phyloP scores from a whole-genome alignment of 2,797 vertebrate species.

The Pyrocephalus nanus region DNA sequence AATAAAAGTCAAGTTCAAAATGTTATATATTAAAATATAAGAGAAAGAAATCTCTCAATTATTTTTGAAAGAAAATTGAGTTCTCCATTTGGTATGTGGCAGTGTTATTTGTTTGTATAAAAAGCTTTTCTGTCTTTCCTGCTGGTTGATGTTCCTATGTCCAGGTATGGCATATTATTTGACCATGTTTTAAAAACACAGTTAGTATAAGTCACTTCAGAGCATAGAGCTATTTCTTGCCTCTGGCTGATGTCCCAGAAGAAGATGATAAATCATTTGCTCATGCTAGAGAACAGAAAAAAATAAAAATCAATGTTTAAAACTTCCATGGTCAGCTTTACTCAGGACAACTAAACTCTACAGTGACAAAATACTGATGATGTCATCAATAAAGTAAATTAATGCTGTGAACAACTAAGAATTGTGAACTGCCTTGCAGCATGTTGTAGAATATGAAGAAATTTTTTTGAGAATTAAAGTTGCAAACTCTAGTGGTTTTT shows the following conservation, averaged over 20 bases:
- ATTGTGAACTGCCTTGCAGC: background rate
- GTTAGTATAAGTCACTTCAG: background rate
- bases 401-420: background rate
- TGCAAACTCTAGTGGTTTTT: background rate
- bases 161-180: background rate
- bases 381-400: slow-evolving; percentile 24
- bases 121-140: background rate
- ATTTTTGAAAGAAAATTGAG: background rate
- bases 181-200: background rate
- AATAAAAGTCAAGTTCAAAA: background rate
- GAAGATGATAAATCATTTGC: slow-evolving; percentile 16
- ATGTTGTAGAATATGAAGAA: background rate
- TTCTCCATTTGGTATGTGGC: background rate
- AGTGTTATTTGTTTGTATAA: background rate
- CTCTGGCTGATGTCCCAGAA: slow-evolving; percentile 15
- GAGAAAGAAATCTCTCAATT: background rate
- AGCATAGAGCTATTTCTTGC: background rate
- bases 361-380: slow-evolving; percentile 33
- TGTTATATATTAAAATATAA: background rate
- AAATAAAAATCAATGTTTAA: slow-evolving; percentile 37
- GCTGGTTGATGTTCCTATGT: background rate
- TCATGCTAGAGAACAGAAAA: background rate
- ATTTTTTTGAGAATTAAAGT: background rate
- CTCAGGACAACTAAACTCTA: slow-evolving; percentile 2
- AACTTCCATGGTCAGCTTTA: slow-evolving; percentile 59